A percentile compares a stretch with the other conserved stretches of the same genome.
Evolutionary conservation across 2,888 invertebrate genomes (phyloP).

Genomic region (Vanessa cardui): DNA sequence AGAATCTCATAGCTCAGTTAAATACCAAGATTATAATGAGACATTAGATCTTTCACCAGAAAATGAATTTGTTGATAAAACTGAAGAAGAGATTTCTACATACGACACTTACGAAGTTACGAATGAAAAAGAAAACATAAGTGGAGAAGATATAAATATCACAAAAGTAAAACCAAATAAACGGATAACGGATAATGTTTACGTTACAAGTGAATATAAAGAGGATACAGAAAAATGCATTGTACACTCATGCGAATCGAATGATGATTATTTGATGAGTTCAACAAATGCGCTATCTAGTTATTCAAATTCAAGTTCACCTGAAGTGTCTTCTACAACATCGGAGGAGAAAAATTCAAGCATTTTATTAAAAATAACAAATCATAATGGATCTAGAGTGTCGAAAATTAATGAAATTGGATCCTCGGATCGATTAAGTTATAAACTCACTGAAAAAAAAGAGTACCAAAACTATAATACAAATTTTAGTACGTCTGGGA

Average conservation of each 20-base stretch:
- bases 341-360: slow-evolving; percentile 69
- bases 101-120: slow-evolving; percentile 38
- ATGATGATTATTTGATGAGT: slow-evolving; percentile 55
- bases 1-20: slow-evolving; percentile 45
- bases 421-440: slow-evolving; percentile 50
- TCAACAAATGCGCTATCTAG: slow-evolving; percentile 46
- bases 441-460: slow-evolving; percentile 67
- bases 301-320: slow-evolving; percentile 58
- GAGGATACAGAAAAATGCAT: slow-evolving; percentile 43
- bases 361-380: slow-evolving; percentile 73
- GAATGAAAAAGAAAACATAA: slow-evolving; percentile 53
- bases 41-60: slow-evolving; percentile 4
- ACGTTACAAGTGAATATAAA: slow-evolving; percentile 29
- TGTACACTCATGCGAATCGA: slow-evolving; percentile 60
- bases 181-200: slow-evolving; percentile 40
- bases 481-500: slow-evolving; percentile 54
- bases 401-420: slow-evolving; percentile 63
- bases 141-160: slow-evolving; percentile 34
- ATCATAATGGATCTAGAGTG: slow-evolving; percentile 65
- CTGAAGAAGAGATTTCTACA: slow-evolving; percentile 40
- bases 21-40: slow-evolving; percentile 19
- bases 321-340: slow-evolving; percentile 78
- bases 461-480: slow-evolving; percentile 54
- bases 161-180: slow-evolving; percentile 21
- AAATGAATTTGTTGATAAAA: slow-evolving; percentile 34